A percentile compares a stretch with the other conserved stretches of the same genome.
Conservation (phyloP, 2,888 invertebrate species). For the Ectemnius continuus region DNA sequence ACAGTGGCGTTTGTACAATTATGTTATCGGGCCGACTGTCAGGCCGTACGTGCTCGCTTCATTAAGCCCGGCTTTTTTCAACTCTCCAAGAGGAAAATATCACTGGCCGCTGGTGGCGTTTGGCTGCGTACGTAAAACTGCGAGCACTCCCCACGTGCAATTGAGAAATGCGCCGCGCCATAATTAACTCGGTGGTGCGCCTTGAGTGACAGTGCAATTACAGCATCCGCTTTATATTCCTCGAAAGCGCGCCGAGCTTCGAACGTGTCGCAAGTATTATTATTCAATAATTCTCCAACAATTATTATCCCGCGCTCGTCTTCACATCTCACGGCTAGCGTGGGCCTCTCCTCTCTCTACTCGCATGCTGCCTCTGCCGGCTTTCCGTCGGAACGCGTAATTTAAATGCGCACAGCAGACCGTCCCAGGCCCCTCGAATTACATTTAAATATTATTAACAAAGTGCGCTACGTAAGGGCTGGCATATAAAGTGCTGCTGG, state of each 20-base stretch:
- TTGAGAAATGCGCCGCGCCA: neutral
- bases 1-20: no score
- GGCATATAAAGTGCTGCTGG: neutral
- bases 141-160: neutral
- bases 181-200: neutral
- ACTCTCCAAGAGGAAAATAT: no score
- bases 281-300: slow-evolving; percentile 10
- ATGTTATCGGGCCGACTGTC: no score
- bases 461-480: slow-evolving; percentile 6
- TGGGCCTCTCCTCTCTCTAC: neutral
- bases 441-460: slow-evolving; percentile 7
- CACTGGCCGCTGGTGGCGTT: no score
- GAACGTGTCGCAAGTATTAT: slow-evolving; percentile 5
- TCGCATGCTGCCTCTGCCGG: neutral
- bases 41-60: no score
- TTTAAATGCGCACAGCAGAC: slow-evolving; percentile 1
- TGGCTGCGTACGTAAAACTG: neutral
- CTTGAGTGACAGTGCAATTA: neutral
- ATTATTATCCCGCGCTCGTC: slow-evolving; percentile 12
- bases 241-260: neutral
- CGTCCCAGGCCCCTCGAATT: neutral
- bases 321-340: slow-evolving; percentile 2
- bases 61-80: no score
- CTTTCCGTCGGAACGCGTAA: neutral
- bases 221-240: neutral